phyloP scores from a whole-genome alignment of 2,113 vertebrate genomes.

The Condylura cristata region DNA sequence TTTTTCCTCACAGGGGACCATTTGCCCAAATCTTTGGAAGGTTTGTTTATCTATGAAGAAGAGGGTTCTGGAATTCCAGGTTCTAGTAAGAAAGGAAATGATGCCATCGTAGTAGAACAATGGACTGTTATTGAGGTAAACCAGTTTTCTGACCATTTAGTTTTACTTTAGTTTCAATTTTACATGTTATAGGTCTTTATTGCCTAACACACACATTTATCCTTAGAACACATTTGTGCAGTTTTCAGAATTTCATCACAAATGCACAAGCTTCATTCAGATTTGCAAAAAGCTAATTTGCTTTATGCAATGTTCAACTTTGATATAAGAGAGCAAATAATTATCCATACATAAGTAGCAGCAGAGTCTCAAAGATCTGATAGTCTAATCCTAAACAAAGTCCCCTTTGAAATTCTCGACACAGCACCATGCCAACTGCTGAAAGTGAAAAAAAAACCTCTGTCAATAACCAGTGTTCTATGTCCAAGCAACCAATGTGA shows the following conservation, averaged over 20 bases:
- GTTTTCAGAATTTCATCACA: not conserved
- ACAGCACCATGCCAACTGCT: not conserved
- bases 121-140: slow-evolving; percentile 98
- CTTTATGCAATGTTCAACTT: not conserved
- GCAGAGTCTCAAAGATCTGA: not conserved
- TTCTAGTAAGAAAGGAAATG: slow-evolving; percentile 89
- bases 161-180: slow-evolving; percentile 58
- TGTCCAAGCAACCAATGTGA: not conserved
- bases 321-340: not conserved
- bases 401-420: not conserved
- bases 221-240: not conserved
- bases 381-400: not conserved
- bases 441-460: not conserved
- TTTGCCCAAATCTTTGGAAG: slow-evolving; percentile 93
- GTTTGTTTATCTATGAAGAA: slow-evolving; percentile 97
- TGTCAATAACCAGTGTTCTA: not conserved
- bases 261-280: not conserved
- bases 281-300: not conserved
- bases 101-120: slow-evolving; percentile 98
- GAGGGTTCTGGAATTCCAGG: slow-evolving; percentile 84
- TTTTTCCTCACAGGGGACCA: slow-evolving; percentile 89
- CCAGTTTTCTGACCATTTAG: not conserved
- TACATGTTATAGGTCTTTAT: not conserved
- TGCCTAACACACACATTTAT: not conserved
- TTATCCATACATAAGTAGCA: not conserved